Percentiles rank a stretch among this genome's conserved stretches.
These are phyloP conservation scores for Otolemur garnettii DNA, from an alignment of 2,113 vertebrate species.

Conservation along the genomic window DNA sequence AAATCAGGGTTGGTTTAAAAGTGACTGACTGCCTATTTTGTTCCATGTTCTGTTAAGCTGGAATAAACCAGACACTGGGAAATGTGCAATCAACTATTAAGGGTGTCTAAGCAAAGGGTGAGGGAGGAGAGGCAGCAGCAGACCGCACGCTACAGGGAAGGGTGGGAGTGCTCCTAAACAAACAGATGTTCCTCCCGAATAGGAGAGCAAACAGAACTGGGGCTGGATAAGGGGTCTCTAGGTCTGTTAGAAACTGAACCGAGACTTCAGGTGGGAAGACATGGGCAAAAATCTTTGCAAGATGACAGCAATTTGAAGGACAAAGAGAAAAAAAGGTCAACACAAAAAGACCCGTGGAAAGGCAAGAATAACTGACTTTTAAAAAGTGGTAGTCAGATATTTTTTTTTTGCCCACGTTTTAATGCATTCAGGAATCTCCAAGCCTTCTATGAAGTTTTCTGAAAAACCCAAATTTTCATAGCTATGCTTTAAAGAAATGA, in stretches of 20 bases:
- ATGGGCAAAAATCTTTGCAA: neutral
- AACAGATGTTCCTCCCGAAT: neutral
- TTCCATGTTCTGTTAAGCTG: neutral
- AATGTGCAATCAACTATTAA: neutral
- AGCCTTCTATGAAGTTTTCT: neutral
- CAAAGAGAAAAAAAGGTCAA: neutral
- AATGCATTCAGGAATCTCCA: neutral
- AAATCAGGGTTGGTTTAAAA: neutral
- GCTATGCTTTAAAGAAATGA: neutral
- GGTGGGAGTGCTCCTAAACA: neutral
- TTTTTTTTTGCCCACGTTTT: neutral
- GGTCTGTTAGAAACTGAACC: neutral
- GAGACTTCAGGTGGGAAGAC: neutral
- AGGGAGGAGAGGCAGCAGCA: no score
- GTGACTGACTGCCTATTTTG: neutral
- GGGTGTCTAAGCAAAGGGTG: neutral
- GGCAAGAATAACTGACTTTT: no score
- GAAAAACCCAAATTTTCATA: neutral
- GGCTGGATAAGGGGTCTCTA: neutral
- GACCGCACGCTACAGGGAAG: fast-evolving
- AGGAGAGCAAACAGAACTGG: neutral
- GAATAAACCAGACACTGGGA: neutral
- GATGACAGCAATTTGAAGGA: neutral
- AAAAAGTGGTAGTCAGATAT: neutral
- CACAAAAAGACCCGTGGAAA: neutral